Conservation (phyloP, 2,113 vertebrate genomes). For the Solea solea region DNA sequence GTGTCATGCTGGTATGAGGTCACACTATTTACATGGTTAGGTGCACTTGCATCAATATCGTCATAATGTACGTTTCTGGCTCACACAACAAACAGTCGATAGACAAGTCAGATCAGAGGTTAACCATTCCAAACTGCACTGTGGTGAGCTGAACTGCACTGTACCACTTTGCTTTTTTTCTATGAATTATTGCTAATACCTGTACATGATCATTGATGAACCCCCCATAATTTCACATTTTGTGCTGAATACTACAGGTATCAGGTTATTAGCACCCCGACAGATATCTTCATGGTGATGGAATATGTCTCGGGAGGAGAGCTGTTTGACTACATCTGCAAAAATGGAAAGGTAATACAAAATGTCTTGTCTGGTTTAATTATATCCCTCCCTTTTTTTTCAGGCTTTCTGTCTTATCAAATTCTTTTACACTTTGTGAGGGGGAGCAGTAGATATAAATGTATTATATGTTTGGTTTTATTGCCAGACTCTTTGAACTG, state of each 20-base stretch:
- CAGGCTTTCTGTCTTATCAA: neutral
- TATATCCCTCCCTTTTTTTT: neutral
- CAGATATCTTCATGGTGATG: conserved; percentile 99
- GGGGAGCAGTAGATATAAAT: neutral
- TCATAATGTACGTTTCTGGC: too few relatives aligned
- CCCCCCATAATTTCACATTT: neutral
- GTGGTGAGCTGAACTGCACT: too few relatives aligned
- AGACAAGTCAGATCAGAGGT: too few relatives aligned
- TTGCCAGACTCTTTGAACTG: conserved; percentile 14
- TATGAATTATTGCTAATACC: neutral
- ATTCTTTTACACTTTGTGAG: neutral
- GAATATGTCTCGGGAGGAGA: conserved; percentile 99
- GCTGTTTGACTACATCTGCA: conserved; percentile 99
- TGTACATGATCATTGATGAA: neutral
- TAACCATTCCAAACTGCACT: too few relatives aligned
- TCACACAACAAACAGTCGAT: too few relatives aligned
- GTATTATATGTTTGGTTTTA: conserved; percentile 3
- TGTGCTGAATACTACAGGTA: conserved; percentile 84
- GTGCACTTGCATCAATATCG: too few relatives aligned
- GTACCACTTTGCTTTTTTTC: neutral
- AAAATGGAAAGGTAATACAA: conserved; percentile 96
- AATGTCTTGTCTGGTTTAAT: neutral
- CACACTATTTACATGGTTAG: too few relatives aligned
- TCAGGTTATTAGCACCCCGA: conserved; percentile 99
- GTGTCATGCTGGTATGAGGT: too few relatives aligned